These are phyloP conservation scores for Epinephelus fuscoguttatus DNA, from an alignment of 2,113 vertebrate genomes.

Conservation along the genomic window DNA sequence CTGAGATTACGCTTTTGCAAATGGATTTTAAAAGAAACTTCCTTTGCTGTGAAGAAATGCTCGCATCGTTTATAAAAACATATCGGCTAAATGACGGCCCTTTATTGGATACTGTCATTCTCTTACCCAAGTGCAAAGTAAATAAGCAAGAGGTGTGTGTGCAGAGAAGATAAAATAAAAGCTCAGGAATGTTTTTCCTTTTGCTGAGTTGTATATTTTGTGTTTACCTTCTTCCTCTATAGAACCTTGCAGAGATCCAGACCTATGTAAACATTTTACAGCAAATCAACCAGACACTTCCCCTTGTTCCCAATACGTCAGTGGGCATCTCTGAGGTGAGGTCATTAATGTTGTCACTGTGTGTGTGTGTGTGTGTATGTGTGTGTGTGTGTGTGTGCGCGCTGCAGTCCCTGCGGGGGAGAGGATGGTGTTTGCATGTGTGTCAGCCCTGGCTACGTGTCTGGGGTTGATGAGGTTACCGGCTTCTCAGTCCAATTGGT, in stretches of 20 bases:
- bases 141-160: neutral
- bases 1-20: constrained; percentile 13
- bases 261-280: constrained; percentile 93
- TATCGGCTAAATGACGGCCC: constrained; percentile 20
- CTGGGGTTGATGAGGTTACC: constrained; percentile 53
- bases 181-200: neutral
- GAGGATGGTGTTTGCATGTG: constrained; percentile 51
- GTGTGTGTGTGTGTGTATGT: constrained; percentile 27
- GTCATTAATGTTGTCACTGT: constrained; percentile 55
- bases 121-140: neutral
- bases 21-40: constrained; percentile 13
- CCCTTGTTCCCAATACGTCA: constrained; percentile 82
- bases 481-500: constrained; percentile 25
- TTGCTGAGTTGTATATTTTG: constrained; percentile 3
- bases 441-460: constrained; percentile 51
- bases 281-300: constrained; percentile 91
- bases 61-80: neutral
- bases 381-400: constrained; percentile 3
- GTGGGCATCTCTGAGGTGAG: constrained; percentile 89
- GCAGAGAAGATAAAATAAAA: neutral
- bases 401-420: constrained; percentile 27
- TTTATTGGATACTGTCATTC: neutral
- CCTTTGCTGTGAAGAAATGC: neutral
- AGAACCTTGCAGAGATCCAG: constrained; percentile 97
- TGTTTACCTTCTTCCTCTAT: constrained; percentile 20